Conservation (phyloP, 2,888 invertebrate genomes). For the Tetrapedia diversipes region DNA sequence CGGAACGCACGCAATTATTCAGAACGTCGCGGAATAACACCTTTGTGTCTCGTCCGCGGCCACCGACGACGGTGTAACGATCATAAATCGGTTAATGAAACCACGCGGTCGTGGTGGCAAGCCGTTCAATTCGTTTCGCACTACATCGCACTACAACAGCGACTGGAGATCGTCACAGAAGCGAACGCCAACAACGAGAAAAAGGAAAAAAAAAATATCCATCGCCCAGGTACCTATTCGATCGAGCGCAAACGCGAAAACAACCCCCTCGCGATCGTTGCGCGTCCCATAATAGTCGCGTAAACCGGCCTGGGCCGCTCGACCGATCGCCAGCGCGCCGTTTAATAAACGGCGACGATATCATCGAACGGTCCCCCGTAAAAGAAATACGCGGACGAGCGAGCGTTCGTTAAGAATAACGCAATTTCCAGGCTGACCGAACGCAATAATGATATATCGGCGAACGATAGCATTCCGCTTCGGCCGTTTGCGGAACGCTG, state of each 20-base stretch:
- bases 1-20: neutral
- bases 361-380: constrained; percentile 32
- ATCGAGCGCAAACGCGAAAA: constrained; percentile 27
- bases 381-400: constrained; percentile 57
- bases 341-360: constrained; percentile 60
- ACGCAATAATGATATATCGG: constrained; percentile 74
- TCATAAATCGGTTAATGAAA: constrained; percentile 42
- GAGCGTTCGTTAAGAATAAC: constrained; percentile 72
- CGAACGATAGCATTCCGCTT: constrained; percentile 76
- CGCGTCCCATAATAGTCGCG: constrained; percentile 18
- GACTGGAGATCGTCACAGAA: too few species aligned
- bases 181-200: neutral
- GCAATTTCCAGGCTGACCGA: constrained; percentile 68
- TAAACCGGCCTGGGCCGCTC: constrained; percentile 33
- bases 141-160: constrained; percentile 18
- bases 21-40: too few species aligned
- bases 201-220: neutral
- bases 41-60: neutral
- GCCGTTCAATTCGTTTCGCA: constrained; percentile 10
- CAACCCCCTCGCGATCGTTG: constrained; percentile 36
- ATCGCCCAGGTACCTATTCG: constrained; percentile 7
- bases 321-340: constrained; percentile 22
- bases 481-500: constrained; percentile 56
- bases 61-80: constrained; percentile 3
- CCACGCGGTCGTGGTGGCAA: constrained; percentile 11